Evolutionary conservation across 2,797 vertebrate species (phyloP).

Genomic region (Astyanax mexicanus): DNA sequence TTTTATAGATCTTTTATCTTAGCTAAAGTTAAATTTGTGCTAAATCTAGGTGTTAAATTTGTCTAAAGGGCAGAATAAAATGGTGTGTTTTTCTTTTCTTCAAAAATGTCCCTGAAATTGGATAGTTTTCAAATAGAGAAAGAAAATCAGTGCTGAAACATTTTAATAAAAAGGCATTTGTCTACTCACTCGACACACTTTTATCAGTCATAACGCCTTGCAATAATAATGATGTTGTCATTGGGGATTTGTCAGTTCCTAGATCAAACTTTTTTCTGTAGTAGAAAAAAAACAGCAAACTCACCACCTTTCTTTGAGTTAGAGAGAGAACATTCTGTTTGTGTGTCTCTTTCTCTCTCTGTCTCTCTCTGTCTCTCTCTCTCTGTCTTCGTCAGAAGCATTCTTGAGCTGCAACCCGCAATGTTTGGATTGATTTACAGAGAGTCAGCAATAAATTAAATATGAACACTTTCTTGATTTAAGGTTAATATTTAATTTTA

Average conservation of each 20-base stretch:
- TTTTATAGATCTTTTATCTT: slow-evolving; percentile 5
- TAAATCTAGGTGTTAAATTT: slow-evolving; percentile 14
- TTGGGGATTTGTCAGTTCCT: neutral
- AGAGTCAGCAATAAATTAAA: neutral
- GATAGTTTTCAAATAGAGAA: neutral
- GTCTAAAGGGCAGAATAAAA: neutral
- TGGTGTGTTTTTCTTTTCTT: slow-evolving; percentile 4
- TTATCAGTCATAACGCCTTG: neutral
- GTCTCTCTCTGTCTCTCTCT: neutral
- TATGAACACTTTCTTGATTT: neutral
- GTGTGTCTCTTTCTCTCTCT: neutral
- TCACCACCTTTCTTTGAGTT: neutral
- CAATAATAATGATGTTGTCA: neutral
- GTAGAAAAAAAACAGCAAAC: neutral
- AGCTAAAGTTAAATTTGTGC: neutral
- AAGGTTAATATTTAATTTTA: slow-evolving; percentile 3
- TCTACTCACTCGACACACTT: neutral
- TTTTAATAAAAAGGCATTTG: slow-evolving; percentile 2
- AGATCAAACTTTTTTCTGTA: neutral
- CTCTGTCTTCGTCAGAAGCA: neutral
- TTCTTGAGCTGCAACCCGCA: neutral
- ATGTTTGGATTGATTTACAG: slow-evolving; percentile 2
- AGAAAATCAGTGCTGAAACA: neutral
- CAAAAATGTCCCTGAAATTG: neutral
- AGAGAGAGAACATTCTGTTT: neutral